Evolutionary conservation across 2,888 invertebrate species (phyloP), one percentile per base, ranked within the genome.

Genomic region (Netelia inedita): DNA sequence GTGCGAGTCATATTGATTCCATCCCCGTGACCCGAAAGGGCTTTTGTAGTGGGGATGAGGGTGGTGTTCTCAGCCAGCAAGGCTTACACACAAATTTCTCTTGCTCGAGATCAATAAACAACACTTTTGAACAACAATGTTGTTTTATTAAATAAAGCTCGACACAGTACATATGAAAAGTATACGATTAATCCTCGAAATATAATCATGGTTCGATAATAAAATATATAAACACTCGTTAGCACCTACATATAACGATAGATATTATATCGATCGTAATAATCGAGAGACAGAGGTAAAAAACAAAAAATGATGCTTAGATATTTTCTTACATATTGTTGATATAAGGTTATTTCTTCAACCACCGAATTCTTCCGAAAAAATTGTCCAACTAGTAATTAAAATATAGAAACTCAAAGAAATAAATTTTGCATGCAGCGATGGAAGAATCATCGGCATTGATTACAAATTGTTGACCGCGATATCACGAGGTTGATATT

Each of bases 1-100:
- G 88, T 88, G 87, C 88, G 87, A 88, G 89, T 90, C 89, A 90
- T 93, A 93, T 93, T 90, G 93, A 93, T 93, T 90, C 89, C 86
- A 87, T 69, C 84, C 88, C 88, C 87, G 85, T 86, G 88, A 83
- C 83, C 85, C 85, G 79, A 79, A 73, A 84, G 86, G 83, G 82
- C 76, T 84, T 41, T 53, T 65, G 87, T 88, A 81, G 92, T 88
- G 90, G 89, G 89, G 90, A 86, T 87, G 69, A 78, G 79, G 82
- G 78, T 69, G 87, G 83, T 85, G 88, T 73, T 41, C 73, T 50
- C 68, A 68, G 66, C 69, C 53, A 53, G 16, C 53, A 53, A 6
- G n/a, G 5, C 53, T 14, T 53, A 53, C 61, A 23, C 65, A 63
- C 61, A 66, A 23, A 11, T 16, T 16, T 21, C 10, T 28, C 57